Conservation (phyloP, 2,888 invertebrate genomes). For the Drosophila mettleri region DNA sequence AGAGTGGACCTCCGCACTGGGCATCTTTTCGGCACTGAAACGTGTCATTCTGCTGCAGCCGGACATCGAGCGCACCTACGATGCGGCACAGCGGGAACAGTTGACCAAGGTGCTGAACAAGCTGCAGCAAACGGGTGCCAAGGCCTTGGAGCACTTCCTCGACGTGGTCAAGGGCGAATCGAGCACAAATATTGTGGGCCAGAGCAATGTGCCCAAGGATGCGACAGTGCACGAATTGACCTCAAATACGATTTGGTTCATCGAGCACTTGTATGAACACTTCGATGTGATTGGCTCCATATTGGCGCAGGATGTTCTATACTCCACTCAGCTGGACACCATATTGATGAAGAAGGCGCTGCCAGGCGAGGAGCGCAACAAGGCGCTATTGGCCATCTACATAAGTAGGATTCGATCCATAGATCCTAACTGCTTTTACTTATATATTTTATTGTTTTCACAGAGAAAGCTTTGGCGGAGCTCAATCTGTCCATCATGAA, state of each 20-base stretch:
- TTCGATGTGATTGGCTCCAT: conserved; percentile 90
- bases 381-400: conserved; percentile 91
- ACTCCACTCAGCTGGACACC: conserved; percentile 86
- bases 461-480: conserved; percentile 95
- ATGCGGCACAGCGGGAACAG: conserved; percentile 89
- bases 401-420: conserved; percentile 88
- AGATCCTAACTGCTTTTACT: not conserved
- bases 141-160: conserved; percentile 96
- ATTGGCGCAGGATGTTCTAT: conserved; percentile 87
- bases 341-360: conserved; percentile 85
- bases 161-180: conserved; percentile 93
- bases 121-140: conserved; percentile 92
- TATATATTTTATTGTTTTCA: conserved; percentile 47
- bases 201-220: conserved; percentile 90
- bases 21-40: conserved; percentile 93
- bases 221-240: conserved; percentile 99
- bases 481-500: conserved; percentile 94
- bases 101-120: conserved; percentile 90
- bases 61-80: conserved; percentile 92
- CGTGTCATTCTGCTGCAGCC: conserved; percentile 91
- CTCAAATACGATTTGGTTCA: conserved; percentile 96
- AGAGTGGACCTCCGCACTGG: conserved; percentile 92
- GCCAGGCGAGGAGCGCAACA: conserved; percentile 86
- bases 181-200: conserved; percentile 89
- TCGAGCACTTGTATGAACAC: conserved; percentile 93